A percentile compares a stretch with the other conserved stretches of the same genome.
phyloP scores from a whole-genome alignment of 2,113 vertebrate species.

The Cricetomys ansorgei region DNA sequence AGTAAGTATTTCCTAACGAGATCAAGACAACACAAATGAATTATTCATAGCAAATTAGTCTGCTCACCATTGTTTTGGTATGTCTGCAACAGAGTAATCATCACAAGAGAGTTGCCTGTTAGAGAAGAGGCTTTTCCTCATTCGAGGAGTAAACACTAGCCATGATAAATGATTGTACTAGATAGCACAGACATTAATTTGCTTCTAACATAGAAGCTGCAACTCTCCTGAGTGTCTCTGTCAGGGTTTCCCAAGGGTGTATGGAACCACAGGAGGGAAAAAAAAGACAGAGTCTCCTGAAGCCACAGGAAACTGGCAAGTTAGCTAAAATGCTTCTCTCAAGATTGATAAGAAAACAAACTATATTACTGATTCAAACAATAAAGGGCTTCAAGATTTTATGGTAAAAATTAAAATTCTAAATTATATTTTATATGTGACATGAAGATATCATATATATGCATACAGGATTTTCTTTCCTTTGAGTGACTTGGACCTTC shows the following conservation, averaged over 20 bases:
- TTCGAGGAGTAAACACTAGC: not conserved
- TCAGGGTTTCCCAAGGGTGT: not conserved
- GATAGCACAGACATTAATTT: not conserved
- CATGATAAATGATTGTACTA: not conserved
- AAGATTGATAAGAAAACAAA: not conserved
- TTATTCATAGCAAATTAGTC: conserved; percentile 25
- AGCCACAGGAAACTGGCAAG: not conserved
- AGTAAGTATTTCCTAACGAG: not conserved
- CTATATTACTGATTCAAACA: not conserved
- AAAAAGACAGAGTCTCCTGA: not conserved
- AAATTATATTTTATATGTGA: too few relatives aligned
- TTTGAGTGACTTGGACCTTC: not conserved
- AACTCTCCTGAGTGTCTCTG: not conserved
- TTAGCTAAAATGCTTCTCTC: not conserved
- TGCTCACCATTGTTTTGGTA: not conserved
- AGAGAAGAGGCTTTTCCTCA: not conserved
- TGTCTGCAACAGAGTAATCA: not conserved
- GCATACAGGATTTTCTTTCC: not conserved
- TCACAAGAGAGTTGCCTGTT: not conserved
- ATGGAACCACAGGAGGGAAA: not conserved
- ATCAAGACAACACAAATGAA: not conserved
- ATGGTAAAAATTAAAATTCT: not conserved
- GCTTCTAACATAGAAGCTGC: not conserved
- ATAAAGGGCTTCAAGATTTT: not conserved
- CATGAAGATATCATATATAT: not conserved